Evolutionary conservation across 2,888 invertebrate species (phyloP), one percentile per base, ranked within the genome.

Genomic region (Lumbricus terrestris): DNA sequence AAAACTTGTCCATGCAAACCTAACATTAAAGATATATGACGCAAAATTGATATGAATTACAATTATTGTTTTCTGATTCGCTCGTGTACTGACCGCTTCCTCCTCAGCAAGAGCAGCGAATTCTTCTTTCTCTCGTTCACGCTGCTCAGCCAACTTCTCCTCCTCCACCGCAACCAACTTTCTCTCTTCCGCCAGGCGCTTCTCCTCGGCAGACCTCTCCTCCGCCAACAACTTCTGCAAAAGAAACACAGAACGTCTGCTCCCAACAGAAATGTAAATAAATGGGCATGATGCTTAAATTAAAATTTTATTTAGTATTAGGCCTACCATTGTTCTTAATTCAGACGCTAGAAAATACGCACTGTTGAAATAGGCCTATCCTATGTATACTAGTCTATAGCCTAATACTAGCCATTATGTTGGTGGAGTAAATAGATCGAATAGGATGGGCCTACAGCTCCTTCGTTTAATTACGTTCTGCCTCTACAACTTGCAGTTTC

Each of bases 91-190:
- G n/a, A 38, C 90, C 37, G 42, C 82, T 37, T 89, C 89, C 54
- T 35, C 23, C 37, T 47, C 47, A 6, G 88, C 90, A 29, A 47
- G 40, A 33, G 40, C 88, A 15, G 20, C 54, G 5, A 88, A 37
- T 35, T 82, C 82, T 37, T 90, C 89, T 42, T 82, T 42, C 23
- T 90, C 90, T 90, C 47, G 47, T 42, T 90, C 90, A n/a, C 54
- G 37, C 29, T 85, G 8, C 88, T 85, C 42, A 83, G 40, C 47
- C 35, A 34, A 42, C 54, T 85, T 42, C 40, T 82, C 90, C 29
- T 38, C 47, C 20, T 89, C 89, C 83, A 1, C 85, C 85, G 35
- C 6, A 13, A 15, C 18, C 37, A n/a, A 85, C 37, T 33, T 34
- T 23, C n/a, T 85, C 37, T 34, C 85, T 85, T 85, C 11, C 35